Base-by-base conservation (phyloP, 2,888 invertebrate species). In the Calameuta pallipes region DNA sequence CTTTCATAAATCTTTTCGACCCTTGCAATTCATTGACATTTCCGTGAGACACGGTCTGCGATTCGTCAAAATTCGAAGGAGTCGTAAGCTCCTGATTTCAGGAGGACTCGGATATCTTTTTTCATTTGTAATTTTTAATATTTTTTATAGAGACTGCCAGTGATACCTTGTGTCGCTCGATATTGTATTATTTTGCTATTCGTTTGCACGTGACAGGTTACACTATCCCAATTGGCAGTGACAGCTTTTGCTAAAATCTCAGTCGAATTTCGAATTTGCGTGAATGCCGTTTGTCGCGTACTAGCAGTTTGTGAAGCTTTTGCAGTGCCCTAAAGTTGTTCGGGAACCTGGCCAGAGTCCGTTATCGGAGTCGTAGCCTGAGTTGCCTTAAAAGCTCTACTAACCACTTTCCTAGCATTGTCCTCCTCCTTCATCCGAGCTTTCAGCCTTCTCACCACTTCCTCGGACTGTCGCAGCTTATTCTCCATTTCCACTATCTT, bases 401-500 rank as follows among this genome's bases (percentile, higher is more conserved):
- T 56, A 56, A 56, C 56, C 56, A 56, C 56, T 56, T 56, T 9
- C 56, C 56, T 56, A 56, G 23, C 56, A 56, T 23, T 23, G 56
- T 23, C 56, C 9, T 41, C 37, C 37, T 15, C 56, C 56, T 56
- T 56, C 56, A 56, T 56, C 56, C 23, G 23, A 56, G 56, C 23
- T 56, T 56, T 9, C 23, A 23, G 23, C 23, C 56, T 56, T 33
- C 31, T 31, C 31, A 6, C 31, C 71, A 15, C 71, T 15, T 71
- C 71, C 31, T 31, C 33, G 31, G 71, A 31, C 15, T 71, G 71
- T 33, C 71, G 71, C 33, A 71, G 33, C 33, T 71, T 71, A 71
- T 71, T 71, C 71, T 71, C 71, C 71, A 71, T 31, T 33, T 33
- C 71, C 31, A 71, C 71, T 33, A 71, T 33, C 71, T 71, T 71